These are phyloP conservation scores for Neodiprion lecontei DNA, from an alignment of 1,140 invertebrate species.

Conservation along the genomic window DNA sequence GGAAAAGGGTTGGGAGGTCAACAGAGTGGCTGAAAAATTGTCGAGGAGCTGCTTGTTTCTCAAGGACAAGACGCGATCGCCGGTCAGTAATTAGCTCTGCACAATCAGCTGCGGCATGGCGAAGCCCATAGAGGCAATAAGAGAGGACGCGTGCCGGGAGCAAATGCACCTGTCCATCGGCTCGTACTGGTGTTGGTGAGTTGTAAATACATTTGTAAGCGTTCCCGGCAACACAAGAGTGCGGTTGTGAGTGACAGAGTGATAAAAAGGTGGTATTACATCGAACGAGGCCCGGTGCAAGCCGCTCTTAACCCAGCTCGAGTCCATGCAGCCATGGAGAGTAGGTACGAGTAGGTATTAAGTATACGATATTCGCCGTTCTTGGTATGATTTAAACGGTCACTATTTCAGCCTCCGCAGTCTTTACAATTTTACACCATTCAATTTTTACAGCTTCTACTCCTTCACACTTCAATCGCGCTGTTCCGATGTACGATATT, in stretches of 20 bases:
- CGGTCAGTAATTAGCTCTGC: neutral
- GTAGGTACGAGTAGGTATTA: neutral
- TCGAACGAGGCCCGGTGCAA: constrained; percentile 12
- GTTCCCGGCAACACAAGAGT: neutral
- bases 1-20: no score
- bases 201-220: constrained; percentile 5
- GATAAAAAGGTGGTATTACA: constrained; percentile 17
- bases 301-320: neutral
- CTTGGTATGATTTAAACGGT: constrained; percentile 6
- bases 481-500: no score
- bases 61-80: neutral
- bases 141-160: neutral
- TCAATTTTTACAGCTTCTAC: neutral
- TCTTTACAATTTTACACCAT: neutral
- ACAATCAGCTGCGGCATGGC: neutral
- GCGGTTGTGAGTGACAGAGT: constrained; percentile 12
- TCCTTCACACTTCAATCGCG: neutral
- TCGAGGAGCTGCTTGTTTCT: no score
- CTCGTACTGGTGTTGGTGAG: neutral
- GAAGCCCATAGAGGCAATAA: neutral
- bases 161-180: constrained; percentile 2
- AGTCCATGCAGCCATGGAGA: no score
- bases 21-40: no score
- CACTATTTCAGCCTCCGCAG: neutral
- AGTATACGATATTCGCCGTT: constrained; percentile 2